A percentile compares a stretch with the other conserved stretches of the same genome.
Conservation (phyloP, 2,113 vertebrate genomes). For the Oreochromis spilurus region DNA sequence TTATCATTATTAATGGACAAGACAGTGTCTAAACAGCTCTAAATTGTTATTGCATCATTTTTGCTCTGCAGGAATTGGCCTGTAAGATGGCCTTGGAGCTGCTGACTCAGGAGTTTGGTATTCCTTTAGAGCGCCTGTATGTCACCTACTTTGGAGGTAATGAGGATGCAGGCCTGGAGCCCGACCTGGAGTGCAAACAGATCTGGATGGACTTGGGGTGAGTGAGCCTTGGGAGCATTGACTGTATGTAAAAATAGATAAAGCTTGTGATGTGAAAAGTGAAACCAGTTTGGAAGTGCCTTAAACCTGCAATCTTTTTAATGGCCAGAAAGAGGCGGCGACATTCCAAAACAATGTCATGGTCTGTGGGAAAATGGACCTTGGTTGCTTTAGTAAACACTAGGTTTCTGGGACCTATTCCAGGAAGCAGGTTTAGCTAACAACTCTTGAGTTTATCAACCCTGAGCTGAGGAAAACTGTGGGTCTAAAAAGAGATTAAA, state of each 20-base stretch:
- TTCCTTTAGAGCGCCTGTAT: conserved; percentile 89
- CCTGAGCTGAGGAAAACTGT: too few relatives aligned
- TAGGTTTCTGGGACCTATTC: too few relatives aligned
- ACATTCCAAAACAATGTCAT: not conserved
- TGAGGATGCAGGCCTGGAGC: conserved; percentile 83
- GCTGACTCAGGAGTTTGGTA: conserved; percentile 91
- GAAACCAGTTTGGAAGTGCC: not conserved
- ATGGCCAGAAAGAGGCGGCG: not conserved
- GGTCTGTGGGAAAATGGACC: not conserved
- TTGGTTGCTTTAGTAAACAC: not conserved
- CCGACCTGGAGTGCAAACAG: conserved; percentile 94
- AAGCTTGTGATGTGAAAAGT: not conserved
- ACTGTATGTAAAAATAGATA: not conserved
- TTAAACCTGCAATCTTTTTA: not conserved
- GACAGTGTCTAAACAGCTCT: not conserved
- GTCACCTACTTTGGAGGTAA: conserved; percentile 95
- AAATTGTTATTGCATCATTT: not conserved
- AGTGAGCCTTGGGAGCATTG: conserved; percentile 33
- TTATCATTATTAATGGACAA: not conserved
- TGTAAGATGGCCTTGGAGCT: conserved; percentile 93
- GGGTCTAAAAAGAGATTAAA: too few relatives aligned
- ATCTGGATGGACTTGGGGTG: conserved; percentile 97
- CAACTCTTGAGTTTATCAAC: too few relatives aligned
- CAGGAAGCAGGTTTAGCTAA: too few relatives aligned
- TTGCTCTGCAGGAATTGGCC: conserved; percentile 81